These are phyloP conservation scores for Hyles lineata DNA, from an alignment of 2,888 invertebrate species.

Conservation along the genomic window DNA sequence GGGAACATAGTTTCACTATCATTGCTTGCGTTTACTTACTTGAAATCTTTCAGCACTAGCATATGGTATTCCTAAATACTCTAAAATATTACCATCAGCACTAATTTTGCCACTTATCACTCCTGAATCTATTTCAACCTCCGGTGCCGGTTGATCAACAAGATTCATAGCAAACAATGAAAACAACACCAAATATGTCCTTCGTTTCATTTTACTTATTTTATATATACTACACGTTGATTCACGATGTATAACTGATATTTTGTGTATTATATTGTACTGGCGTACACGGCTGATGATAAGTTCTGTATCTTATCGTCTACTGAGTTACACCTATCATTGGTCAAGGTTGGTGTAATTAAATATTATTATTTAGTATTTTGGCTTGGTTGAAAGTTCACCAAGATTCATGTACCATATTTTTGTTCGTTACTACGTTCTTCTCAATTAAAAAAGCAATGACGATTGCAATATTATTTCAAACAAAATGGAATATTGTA, in stretches of 20 bases:
- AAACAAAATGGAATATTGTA: no score
- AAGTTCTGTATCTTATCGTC: not conserved
- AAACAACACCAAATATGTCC: constrained; percentile 50
- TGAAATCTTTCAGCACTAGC: constrained; percentile 51
- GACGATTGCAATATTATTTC: no score
- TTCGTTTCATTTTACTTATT: constrained; percentile 41
- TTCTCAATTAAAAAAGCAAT: no score
- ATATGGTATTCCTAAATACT: constrained; percentile 59
- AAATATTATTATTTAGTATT: not conserved
- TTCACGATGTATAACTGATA: not conserved
- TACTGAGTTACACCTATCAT: not conserved
- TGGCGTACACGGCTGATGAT: not conserved
- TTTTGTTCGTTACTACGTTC: no score
- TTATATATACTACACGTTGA: not conserved
- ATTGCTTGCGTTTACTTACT: constrained; percentile 39
- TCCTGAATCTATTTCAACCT: constrained; percentile 54
- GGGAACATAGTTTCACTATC: no score
- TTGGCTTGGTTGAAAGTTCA: not conserved
- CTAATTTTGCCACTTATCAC: constrained; percentile 51
- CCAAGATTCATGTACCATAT: no score
- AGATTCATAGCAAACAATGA: constrained; percentile 52
- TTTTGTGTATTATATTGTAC: not conserved
- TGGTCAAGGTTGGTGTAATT: not conserved
- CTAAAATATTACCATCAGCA: constrained; percentile 51
- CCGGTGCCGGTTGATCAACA: constrained; percentile 55